Conservation (phyloP, 2,888 invertebrate species). For the Syrphus vitripennis region DNA sequence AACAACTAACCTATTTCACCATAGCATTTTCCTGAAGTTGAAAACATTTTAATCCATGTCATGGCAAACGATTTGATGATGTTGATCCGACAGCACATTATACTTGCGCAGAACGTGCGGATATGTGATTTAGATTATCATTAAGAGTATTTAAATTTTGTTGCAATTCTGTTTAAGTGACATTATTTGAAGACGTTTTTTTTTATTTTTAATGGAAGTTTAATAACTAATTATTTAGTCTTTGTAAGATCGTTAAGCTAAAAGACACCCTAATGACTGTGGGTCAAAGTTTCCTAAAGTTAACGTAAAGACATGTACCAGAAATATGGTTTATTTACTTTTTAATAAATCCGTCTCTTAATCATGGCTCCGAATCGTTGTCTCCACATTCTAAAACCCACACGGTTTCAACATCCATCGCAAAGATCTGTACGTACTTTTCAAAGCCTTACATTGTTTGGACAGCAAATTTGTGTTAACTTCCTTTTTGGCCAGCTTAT, state of each 20-base stretch:
- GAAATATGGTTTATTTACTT: too few species aligned
- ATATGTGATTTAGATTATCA: not conserved
- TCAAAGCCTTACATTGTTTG: not conserved
- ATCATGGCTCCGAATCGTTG: too few species aligned
- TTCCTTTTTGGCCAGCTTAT: not conserved
- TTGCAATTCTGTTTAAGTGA: not conserved
- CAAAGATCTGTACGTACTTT: not conserved
- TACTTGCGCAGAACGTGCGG: not conserved
- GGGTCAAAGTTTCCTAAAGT: too few species aligned
- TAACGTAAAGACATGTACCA: too few species aligned
- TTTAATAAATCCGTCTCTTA: too few species aligned
- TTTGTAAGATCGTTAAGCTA: too few species aligned
- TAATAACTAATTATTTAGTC: too few species aligned
- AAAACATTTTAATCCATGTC: constrained; percentile 22
- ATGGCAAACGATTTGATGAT: constrained; percentile 17
- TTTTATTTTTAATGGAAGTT: too few species aligned
- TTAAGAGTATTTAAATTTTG: not conserved
- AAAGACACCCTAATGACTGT: too few species aligned
- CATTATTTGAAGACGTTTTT: too few species aligned
- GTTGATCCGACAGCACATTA: not conserved
- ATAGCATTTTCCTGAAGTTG: constrained; percentile 7
- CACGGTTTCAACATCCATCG: not conserved
- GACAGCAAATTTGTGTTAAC: not conserved
- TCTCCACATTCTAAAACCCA: not conserved
- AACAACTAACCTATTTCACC: constrained; percentile 44